Conservation (phyloP, 2,113 vertebrate species). For the Brienomyrus brachyistius region DNA sequence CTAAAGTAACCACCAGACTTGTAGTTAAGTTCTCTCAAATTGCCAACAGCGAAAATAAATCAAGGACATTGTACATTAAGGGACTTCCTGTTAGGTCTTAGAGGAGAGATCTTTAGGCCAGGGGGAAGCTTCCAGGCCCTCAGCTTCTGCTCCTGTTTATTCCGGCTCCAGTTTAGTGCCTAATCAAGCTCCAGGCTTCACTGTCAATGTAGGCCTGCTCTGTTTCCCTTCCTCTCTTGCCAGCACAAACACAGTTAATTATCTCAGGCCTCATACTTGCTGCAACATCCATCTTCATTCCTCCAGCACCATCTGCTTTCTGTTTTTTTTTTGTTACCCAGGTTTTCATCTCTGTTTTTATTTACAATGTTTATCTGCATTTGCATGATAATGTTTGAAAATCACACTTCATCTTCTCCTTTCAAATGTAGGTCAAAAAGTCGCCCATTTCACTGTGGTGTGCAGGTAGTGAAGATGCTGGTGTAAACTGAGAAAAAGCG, state of each 20-base stretch:
- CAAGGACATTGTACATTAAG: constrained; percentile 50
- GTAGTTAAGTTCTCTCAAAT: constrained; percentile 53
- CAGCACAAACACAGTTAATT: constrained; percentile 53
- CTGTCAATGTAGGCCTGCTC: constrained; percentile 35
- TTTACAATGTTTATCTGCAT: not conserved
- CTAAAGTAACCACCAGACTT: constrained; percentile 40
- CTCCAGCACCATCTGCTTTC: constrained; percentile 4
- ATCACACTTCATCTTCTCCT: not conserved
- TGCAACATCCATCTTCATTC: constrained; percentile 48
- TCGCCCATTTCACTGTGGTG: not conserved
- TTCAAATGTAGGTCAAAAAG: not conserved
- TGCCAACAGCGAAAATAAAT: constrained; percentile 56
- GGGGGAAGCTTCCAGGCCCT: constrained; percentile 40
- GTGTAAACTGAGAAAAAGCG: not conserved
- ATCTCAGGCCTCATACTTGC: constrained; percentile 47
- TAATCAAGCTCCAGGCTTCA: constrained; percentile 46
- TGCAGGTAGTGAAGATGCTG: not conserved
- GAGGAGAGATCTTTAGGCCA: constrained; percentile 42
- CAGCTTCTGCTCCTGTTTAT: constrained; percentile 39
- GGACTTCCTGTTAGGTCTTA: constrained; percentile 43
- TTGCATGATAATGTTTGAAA: not conserved
- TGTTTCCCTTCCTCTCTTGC: constrained; percentile 43
- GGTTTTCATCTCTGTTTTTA: not conserved
- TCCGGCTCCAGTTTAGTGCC: constrained; percentile 47
- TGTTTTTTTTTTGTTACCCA: not conserved